These are phyloP conservation scores for Copidosoma aretas DNA, from an alignment of 2,888 invertebrate species.

Conservation along the genomic window DNA sequence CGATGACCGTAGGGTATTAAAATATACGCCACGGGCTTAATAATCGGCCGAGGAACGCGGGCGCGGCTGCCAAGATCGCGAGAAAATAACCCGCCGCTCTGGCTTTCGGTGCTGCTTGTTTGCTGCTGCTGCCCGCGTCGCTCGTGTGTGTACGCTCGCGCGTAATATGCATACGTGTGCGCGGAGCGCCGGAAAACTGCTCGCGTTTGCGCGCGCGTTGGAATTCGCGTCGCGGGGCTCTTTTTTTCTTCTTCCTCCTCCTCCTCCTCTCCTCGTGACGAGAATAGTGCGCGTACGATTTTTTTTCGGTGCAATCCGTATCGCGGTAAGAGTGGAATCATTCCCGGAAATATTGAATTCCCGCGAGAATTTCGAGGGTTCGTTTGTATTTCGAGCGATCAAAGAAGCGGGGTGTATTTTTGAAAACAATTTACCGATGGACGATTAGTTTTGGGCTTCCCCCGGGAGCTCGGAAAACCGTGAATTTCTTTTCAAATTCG, in stretches of 20 bases:
- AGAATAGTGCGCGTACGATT: constrained; percentile 17
- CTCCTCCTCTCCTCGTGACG: not conserved
- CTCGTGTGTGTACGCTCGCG: not conserved
- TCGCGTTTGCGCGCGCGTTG: constrained; percentile 22
- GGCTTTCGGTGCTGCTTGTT: not conserved
- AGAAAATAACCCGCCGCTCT: constrained; percentile 30
- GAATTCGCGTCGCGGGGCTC: constrained; percentile 14
- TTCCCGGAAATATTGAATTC: too few relatives aligned
- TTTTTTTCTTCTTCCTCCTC: too few relatives aligned
- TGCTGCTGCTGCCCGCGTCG: not conserved
- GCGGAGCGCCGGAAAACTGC: constrained; percentile 15
- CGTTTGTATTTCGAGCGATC: too few relatives aligned
- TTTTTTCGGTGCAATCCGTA: too few relatives aligned
- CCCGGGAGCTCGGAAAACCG: not conserved
- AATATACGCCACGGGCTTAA: constrained; percentile 15
- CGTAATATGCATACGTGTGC: not conserved
- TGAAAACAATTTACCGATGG: too few relatives aligned
- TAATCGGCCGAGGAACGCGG: constrained; percentile 31
- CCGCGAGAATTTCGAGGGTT: too few relatives aligned
- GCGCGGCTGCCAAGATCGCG: constrained; percentile 28
- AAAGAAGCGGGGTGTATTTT: too few relatives aligned
- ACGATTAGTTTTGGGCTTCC: not conserved
- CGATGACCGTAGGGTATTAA: constrained; percentile 10
- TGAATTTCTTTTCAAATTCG: not conserved
- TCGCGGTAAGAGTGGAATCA: too few relatives aligned